Evolutionary conservation across 1,140 invertebrate genomes (phyloP), one percentile per base, ranked within the genome.

Genomic region (Orchesella cincta): DNA sequence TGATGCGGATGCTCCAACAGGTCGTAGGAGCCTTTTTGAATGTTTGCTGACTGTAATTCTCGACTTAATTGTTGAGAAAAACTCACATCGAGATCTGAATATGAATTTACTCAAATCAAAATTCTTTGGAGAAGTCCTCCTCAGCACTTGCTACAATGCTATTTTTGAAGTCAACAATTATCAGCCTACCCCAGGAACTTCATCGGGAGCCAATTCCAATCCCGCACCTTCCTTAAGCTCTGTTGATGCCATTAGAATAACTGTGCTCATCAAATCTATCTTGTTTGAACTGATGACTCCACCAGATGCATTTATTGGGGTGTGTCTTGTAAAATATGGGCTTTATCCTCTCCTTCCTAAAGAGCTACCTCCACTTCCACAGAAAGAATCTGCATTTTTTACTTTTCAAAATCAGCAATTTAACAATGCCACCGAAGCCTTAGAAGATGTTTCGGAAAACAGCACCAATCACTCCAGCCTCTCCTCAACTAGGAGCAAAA

Each of bases 281-380:
- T 67, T 82, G 20, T 51, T 28, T 26, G 81, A 82, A 74, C 34
- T 82, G 14, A 80, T 82, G 81, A 79, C 81, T 14, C 81, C 81
- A 54, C 77, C 81, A 16, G 81, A 82, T 77, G 81, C 77, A 1
- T 75, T 28, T 28, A 71, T 79, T 1, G 77, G 75, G 1, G 76
- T 78, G 1, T 67, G 39, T 28, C 31, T 80, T 28, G 71, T 82
- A 1, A 76, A 78, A 64, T 82, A 52, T 67, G 81, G 79, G 23
- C 74, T 82, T 14, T 76, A 73, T 34, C 81, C 81, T 26, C 51
- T 82, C 3, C 70, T 82, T 20, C 78, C 81, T 5, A 39, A 62
- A 39, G 81, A 82, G 16, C 39, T 80, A 35, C 81, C 81, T 0
- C 81, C 77, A 1, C 71, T 82, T 18, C 81, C 81, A 23, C n/a